These are phyloP conservation scores for Drosophila hamatofila DNA, from an alignment of 2,888 invertebrate species.

Conservation along the genomic window DNA sequence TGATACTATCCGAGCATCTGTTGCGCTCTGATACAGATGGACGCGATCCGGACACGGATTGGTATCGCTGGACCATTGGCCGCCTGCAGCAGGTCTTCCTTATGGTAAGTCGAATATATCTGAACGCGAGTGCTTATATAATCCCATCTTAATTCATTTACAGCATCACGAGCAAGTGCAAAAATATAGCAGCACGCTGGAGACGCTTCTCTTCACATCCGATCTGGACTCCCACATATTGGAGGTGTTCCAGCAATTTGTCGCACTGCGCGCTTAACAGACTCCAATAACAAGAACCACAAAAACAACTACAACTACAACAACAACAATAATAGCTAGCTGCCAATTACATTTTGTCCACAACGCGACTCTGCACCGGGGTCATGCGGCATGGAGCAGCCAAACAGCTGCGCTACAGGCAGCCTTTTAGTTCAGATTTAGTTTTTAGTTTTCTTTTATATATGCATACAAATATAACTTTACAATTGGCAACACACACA, in stretches of 20 bases:
- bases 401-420: neutral
- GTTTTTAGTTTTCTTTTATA: constrained; percentile 12
- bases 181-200: constrained; percentile 97
- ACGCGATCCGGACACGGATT: constrained; percentile 95
- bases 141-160: neutral
- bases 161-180: constrained; percentile 99
- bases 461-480: constrained; percentile 1
- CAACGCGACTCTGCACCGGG: neutral
- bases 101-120: constrained; percentile 87
- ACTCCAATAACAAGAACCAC: constrained; percentile 1
- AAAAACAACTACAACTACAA: neutral
- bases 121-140: neutral
- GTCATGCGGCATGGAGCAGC: neutral
- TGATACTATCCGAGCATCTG: constrained; percentile 98
- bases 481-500: neutral
- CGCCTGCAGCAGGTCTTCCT: constrained; percentile 97
- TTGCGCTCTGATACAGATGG: constrained; percentile 97
- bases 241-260: constrained; percentile 98
- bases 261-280: constrained; percentile 89
- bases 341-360: neutral
- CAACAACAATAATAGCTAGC: neutral
- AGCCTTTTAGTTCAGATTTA: constrained; percentile 11
- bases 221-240: constrained; percentile 98
- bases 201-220: constrained; percentile 97
- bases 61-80: constrained; percentile 98